Evolutionary conservation across 2,113 vertebrate genomes (phyloP), one percentile per base, ranked within the genome.

Genomic region (Poeciliopsis turrubarensis): DNA sequence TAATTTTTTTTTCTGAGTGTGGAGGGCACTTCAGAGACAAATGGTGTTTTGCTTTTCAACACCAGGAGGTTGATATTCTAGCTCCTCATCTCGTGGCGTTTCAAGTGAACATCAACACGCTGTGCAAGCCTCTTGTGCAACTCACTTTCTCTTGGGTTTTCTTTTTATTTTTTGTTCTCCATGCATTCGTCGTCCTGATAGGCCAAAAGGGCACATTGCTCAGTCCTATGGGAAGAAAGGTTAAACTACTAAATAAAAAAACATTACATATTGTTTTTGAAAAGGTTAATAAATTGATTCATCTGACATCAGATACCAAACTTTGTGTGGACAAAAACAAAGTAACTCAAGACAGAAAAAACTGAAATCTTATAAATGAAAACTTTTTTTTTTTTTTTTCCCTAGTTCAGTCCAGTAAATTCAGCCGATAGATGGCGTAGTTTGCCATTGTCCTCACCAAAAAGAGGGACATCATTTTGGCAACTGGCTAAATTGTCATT

Each of bases 151-250:
- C 72, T 47, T 81, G 29, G 5, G 57, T 65, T 60, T 51, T 30
- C 0, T 32, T 32, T 34, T 34, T 29, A 2, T 29, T 34, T 34
- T 34, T 26, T 72, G 66, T 72, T 77, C 47, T 44, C 32, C 75
- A 80, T 82, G 51, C 88, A 82, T 86, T 85, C 72, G 82, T 67
- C 83, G 80, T 77, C 78, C 81, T 90, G 84, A 85, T 78, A 81
- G 87, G 81, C 81, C 83, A 80, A 87, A 83, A 78, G 79, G 87
- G 86, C 77, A 77, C 80, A 80, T 77, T 73, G 72, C 75, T 80
- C 64, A 70, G 86, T 71, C 73, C 65, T 41, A 41, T 0, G 76
- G 77, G 82, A 79, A 67, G 71, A 81, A 78, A 77, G 63, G 65
- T 41, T 57, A 68, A 60, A 64, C 12, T 2, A 12, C 63, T 47